Conservation (phyloP, 2,888 invertebrate genomes). For the Acholoe squamosa region DNA sequence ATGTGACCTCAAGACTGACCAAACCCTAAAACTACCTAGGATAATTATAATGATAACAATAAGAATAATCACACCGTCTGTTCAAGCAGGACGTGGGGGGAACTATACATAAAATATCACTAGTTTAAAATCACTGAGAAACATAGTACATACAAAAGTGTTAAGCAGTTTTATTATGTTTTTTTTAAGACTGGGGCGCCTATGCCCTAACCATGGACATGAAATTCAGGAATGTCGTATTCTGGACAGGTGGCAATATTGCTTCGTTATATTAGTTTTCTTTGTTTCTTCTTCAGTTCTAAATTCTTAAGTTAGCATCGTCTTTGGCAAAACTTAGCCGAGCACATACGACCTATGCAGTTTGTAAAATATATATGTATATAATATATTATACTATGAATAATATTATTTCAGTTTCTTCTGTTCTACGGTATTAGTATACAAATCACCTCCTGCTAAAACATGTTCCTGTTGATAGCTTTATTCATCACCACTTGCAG, state of each 20-base stretch:
- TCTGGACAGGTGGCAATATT: slow-evolving; percentile 55
- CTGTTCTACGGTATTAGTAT: neutral
- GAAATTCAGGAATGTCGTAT: slow-evolving; percentile 46
- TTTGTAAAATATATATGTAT: slow-evolving; percentile 60
- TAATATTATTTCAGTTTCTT: slow-evolving; percentile 1
- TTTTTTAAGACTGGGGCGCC: slow-evolving; percentile 28
- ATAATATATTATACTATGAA: slow-evolving; percentile 48
- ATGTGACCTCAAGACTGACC: slow-evolving; percentile 8
- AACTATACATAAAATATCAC: slow-evolving; percentile 60
- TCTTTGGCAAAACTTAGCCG: slow-evolving; percentile 60
- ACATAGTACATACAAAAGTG: slow-evolving; percentile 56
- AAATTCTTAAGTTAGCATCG: slow-evolving; percentile 21
- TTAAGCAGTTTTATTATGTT: slow-evolving; percentile 42
- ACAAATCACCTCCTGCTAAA: slow-evolving; percentile 42
- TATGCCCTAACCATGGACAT: slow-evolving; percentile 51
- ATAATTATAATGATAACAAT: slow-evolving; percentile 59
- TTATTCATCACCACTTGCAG: neutral
- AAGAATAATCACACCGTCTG: slow-evolving; percentile 56
- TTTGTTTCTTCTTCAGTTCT: neutral
- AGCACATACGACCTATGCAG: slow-evolving; percentile 57
- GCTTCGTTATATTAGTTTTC: slow-evolving; percentile 13
- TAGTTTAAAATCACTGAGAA: slow-evolving; percentile 61
- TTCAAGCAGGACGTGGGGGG: slow-evolving; percentile 38
- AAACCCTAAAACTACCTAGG: slow-evolving; percentile 57
- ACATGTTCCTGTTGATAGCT: slow-evolving; percentile 7